Evolutionary conservation across 2,888 invertebrate species (phyloP).

Genomic region (Idaea biselata): DNA sequence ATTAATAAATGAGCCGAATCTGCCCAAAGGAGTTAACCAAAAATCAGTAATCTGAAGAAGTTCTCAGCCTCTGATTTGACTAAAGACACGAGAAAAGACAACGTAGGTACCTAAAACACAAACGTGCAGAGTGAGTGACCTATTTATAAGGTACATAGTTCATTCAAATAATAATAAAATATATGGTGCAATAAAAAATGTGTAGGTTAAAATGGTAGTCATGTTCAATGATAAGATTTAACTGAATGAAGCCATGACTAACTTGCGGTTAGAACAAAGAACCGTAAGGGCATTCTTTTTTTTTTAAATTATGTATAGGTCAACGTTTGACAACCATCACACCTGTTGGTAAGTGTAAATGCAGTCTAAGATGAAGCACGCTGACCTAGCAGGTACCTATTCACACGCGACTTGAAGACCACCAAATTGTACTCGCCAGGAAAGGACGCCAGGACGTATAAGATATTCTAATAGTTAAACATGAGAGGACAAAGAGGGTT

Average conservation of each 20-base stretch:
- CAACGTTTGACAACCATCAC: too few relatives aligned
- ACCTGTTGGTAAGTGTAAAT: too few relatives aligned
- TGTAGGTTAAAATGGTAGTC: background rate
- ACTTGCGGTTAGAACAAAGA: background rate
- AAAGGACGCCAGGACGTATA: too few relatives aligned
- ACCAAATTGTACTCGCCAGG: too few relatives aligned
- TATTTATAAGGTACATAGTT: background rate
- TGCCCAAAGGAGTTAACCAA: background rate
- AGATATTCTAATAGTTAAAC: too few relatives aligned
- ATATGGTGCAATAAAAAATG: background rate
- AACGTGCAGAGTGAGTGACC: background rate
- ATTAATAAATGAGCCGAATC: background rate
- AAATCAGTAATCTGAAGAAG: background rate
- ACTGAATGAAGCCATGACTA: background rate
- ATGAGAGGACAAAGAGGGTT: too few relatives aligned
- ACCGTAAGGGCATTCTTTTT: background rate
- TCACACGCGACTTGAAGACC: too few relatives aligned
- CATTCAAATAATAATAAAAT: background rate
- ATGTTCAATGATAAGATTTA: background rate
- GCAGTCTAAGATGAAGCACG: too few relatives aligned
- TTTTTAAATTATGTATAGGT: too few relatives aligned
- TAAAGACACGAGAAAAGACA: background rate
- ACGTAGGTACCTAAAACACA: background rate
- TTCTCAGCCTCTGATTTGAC: background rate
- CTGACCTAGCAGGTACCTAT: too few relatives aligned